Evolutionary conservation across 2,797 vertebrate species (phyloP), one percentile per base, ranked within the genome.

Genomic region (Neostethus bicornis): DNA sequence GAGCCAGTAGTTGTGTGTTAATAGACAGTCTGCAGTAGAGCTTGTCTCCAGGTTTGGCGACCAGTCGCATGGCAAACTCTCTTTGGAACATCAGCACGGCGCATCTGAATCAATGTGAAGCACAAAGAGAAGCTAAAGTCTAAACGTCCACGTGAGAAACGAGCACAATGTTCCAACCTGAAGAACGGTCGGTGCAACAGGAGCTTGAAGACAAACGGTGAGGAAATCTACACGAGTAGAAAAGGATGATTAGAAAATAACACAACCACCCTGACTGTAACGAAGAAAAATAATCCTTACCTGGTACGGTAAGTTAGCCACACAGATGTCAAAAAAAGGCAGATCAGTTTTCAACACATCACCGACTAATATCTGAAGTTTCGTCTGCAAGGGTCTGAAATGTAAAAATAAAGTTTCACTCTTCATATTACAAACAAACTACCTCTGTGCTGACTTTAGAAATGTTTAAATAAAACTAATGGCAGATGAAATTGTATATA

Each of bases 21-120:
- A 99, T 95, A 56, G 97, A 99, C 1, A 99, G 90, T 38, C 97
- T 91, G 85, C 97, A 99, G 87, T 95, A 99, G 9, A 98, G 87
- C 50, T 96, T 98, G 79, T 95, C 96, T 77, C 96, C 96, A 19
- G 97, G 96, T 55, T 91, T 90, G 54, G 97, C 97, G 19, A 99
- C 96, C 73, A 99, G 87, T 20, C 96, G 93, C 90, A 98, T 94
- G 23, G 97, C 96, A 86, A 99, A 99, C 83, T 99, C 97, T 71
- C 95, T 94, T 74, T 99, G 97, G 91, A 99, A 99, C 97, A 99
- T 99, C 84, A 99, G 90, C 82, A 99, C 85, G 14, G 97, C 97
- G 90, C 96, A 99, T 80, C 97, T 99, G 80, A 60, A 44, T 77
- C 37, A 62, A 59, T 6, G 3, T 1, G 11, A 37, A 48, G 16